Evolutionary conservation across 2,113 vertebrate genomes (phyloP).

Genomic region (Mormoops blainvillei): DNA sequence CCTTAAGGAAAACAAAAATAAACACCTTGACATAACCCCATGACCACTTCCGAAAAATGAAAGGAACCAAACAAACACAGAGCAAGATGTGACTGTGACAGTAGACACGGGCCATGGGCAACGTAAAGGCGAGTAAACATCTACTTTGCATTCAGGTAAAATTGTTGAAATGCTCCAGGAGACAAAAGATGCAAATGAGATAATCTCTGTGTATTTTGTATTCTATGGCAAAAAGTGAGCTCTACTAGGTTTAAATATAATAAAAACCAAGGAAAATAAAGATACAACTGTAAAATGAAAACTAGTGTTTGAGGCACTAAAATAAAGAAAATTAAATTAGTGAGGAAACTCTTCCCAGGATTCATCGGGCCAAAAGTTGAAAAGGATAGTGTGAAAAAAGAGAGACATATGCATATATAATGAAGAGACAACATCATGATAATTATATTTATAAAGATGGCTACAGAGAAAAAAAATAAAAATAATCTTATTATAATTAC

Average conservation of each 20-base stretch:
- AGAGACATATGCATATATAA: not conserved
- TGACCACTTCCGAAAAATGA: not conserved
- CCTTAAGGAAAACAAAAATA: not conserved
- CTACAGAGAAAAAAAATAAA: not conserved
- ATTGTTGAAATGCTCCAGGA: not conserved
- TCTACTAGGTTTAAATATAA: not conserved
- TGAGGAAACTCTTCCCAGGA: not conserved
- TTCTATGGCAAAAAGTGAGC: not conserved
- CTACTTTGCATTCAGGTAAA: not conserved
- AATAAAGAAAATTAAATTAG: not conserved
- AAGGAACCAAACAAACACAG: not conserved
- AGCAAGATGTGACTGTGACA: not conserved
- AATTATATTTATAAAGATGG: not conserved
- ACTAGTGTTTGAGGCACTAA: not conserved
- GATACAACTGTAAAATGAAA: not conserved
- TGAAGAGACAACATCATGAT: not conserved
- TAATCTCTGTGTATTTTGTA: not conserved
- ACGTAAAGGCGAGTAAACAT: not conserved
- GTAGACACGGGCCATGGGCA: not conserved
- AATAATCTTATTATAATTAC: not conserved
- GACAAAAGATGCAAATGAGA: not conserved
- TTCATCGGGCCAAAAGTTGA: not conserved
- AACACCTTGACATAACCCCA: not conserved
- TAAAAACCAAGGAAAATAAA: conserved; percentile 3
- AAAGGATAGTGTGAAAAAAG: not conserved